These are phyloP conservation scores for Burhinus oedicnemus DNA, from an alignment of 2,113 vertebrate species.

Conservation along the genomic window DNA sequence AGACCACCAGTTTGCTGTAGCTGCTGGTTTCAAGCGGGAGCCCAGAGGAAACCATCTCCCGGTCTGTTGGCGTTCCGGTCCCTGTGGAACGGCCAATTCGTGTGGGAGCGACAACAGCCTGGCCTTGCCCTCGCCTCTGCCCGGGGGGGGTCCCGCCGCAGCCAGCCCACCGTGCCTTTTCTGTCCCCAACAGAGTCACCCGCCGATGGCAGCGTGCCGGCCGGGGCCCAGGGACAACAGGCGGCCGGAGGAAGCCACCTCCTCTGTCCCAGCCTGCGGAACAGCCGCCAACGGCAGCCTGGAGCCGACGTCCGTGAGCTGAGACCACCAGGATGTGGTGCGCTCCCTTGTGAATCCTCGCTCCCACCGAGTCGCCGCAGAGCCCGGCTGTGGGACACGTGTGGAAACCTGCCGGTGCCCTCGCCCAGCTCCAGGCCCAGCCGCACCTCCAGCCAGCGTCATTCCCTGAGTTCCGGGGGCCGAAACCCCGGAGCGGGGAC, in stretches of 20 bases:
- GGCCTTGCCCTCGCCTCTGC: too few relatives aligned
- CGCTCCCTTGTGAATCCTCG: not conserved
- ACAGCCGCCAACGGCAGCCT: slow-evolving; percentile 70
- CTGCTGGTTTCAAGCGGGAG: slow-evolving; percentile 87
- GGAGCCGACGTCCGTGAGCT: slow-evolving; percentile 56
- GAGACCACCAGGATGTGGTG: not conserved
- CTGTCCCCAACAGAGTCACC: slow-evolving; percentile 58
- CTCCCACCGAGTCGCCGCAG: fast-evolving
- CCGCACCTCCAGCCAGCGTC: fast-evolving
- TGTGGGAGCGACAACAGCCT: not conserved
- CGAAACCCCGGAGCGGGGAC: fast-evolving
- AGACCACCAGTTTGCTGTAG: slow-evolving; percentile 82
- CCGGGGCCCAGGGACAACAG: not conserved
- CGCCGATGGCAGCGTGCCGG: not conserved
- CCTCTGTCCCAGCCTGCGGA: not conserved
- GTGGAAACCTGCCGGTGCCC: too few relatives aligned
- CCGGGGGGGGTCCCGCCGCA: fast-evolving
- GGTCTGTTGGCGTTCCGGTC: slow-evolving; percentile 71
- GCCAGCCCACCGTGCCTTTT: not conserved
- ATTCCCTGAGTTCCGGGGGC: not conserved
- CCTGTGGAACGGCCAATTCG: slow-evolving; percentile 67
- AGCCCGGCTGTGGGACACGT: not conserved
- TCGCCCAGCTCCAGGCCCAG: fast-evolving
- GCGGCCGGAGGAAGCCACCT: not conserved
- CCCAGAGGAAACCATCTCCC: slow-evolving; percentile 81